A percentile compares a stretch with the other conserved stretches of the same genome.
Conservation (phyloP, 2,113 vertebrate genomes). For the Trichomycterus rosablanca region DNA sequence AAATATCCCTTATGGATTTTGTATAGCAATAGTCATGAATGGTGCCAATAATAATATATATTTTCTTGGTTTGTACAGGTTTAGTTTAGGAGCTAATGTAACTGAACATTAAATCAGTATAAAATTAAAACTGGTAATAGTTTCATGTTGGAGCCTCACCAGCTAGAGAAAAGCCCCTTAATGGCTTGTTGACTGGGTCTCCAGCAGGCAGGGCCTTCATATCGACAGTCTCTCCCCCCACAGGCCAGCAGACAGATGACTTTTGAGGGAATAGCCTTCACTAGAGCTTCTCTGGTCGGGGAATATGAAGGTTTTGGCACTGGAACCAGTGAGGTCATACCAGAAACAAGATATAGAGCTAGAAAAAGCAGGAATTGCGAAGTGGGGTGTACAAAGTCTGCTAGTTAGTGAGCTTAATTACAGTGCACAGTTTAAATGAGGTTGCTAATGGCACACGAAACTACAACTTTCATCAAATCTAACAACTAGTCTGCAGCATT, state of each 20-base stretch:
- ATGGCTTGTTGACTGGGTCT: conserved; percentile 68
- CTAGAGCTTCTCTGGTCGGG: conserved; percentile 71
- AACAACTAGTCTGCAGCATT: neutral
- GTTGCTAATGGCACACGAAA: neutral
- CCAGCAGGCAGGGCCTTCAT: conserved; percentile 72
- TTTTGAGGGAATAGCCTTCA: conserved; percentile 67
- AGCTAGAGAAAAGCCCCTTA: conserved; percentile 71
- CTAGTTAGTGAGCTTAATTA: conserved; percentile 21
- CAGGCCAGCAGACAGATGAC: conserved; percentile 73
- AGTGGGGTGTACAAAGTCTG: neutral
- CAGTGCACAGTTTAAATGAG: conserved; percentile 1
- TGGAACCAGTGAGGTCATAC: conserved; percentile 50
- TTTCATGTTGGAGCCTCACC: too few relatives aligned
- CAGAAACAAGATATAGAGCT: neutral
- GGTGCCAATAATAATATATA: too few relatives aligned
- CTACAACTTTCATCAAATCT: too few relatives aligned
- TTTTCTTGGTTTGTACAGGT: too few relatives aligned
- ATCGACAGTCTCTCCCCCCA: conserved; percentile 71
- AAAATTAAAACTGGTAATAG: too few relatives aligned
- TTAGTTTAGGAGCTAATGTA: too few relatives aligned
- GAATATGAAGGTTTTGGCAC: conserved; percentile 71
- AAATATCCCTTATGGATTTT: too few relatives aligned
- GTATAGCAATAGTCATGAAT: too few relatives aligned
- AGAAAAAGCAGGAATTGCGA: conserved; percentile 3
- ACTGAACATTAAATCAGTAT: too few relatives aligned